Base-by-base conservation (phyloP, 2,888 invertebrate species). In the Ctenicera cuprea region DNA sequence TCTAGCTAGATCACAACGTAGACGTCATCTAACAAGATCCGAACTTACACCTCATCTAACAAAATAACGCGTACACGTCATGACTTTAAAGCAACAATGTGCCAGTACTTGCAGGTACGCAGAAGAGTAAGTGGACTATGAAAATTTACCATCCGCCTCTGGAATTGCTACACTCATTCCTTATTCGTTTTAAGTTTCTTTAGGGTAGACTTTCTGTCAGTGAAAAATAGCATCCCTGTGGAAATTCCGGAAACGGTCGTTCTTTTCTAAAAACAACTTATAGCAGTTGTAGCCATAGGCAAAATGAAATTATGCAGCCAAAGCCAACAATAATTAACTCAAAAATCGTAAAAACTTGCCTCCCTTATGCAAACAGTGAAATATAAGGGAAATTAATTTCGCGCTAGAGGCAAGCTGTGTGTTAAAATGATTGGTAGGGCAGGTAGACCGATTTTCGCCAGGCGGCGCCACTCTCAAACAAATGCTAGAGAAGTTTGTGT, bases 381-480 rank as follows among this genome's bases (percentile, higher is more conserved):
- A 64, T 69, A 73, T 69, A 69, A 26, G 59, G 48, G 50, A 54
- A 64, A 69, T 73, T 72, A 72, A 72, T 77, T 75, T 74, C 66
- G 63, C 65, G 76, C 73, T 72, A 48, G 59, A 63, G 66, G 71
- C 67, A 64, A 72, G 71, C 54, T 64, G 73, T 65, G 61, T 69
- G 63, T 70, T 74, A 70, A 74, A 74, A 78, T 78, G 76, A 78
- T 78, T 77, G 74, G 79, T 71, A 67, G 74, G 76, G 69, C 79
- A 80, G 80, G 80, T 80, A 79, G 76, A 76, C 71, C 77, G 77
- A 80, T 79, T 80, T 77, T 76, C 76, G 64, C 75, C 80, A 79
- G 71, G 74, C 77, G 79, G 80, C 73, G 78, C 74, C 76, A 71
- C 73, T 74, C 64, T 73, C 71, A 77, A 77, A 75, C 73, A 76